Evolutionary conservation across 2,113 vertebrate genomes (phyloP).

Genomic region (Serinus canaria): DNA sequence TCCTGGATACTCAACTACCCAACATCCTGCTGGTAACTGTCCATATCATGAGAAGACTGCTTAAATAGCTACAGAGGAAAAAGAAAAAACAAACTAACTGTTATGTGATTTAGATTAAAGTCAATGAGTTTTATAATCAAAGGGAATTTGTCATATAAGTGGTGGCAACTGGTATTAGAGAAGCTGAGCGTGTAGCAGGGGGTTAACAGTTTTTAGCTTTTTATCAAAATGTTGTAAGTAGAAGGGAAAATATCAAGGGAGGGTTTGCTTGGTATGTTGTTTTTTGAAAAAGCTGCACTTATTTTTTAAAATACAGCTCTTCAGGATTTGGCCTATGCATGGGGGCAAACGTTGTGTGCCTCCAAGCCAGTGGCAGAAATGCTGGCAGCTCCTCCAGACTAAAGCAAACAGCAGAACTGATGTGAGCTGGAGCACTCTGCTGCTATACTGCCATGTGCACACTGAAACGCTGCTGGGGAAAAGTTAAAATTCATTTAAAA

Average conservation of each 20-base stretch:
- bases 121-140: not conserved
- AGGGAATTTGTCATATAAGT: not conserved
- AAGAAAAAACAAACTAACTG: not conserved
- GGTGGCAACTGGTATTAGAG: not conserved
- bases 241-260: not conserved
- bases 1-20: conserved; percentile 86
- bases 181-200: not conserved
- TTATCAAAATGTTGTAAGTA: not conserved
- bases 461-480: not conserved
- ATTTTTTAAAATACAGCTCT: not conserved
- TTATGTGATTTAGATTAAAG: not conserved
- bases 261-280: not conserved
- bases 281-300: not conserved
- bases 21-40: conserved; percentile 85
- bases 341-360: accelerated
- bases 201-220: not conserved
- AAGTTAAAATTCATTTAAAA: not conserved
- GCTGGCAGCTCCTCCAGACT: not conserved
- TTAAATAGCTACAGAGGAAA: not conserved
- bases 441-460: not conserved
- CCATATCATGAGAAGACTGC: not conserved
- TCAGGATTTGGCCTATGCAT: not conserved
- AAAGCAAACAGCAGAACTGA: not conserved
- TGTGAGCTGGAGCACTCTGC: not conserved
- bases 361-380: not conserved